Conservation (phyloP, 2,113 vertebrate genomes). For the Stictonetta naevosa region DNA sequence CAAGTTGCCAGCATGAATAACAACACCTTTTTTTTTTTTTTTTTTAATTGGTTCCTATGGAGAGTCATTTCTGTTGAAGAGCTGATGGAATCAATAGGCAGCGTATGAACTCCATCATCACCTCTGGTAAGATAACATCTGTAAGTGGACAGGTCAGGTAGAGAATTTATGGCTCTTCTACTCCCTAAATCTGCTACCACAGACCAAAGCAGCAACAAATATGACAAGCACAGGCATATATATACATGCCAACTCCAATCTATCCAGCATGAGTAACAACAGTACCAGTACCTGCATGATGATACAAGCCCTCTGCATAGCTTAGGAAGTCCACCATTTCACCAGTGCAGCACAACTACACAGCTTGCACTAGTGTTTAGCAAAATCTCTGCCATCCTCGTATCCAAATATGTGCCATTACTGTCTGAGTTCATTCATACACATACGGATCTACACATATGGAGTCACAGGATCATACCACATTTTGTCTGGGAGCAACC, state of each 20-base stretch:
- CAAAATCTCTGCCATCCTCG: not conserved
- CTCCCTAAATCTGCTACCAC: not conserved
- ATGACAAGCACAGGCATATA: slow-evolving; percentile 21
- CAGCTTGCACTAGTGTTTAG: not conserved
- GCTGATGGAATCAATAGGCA: not conserved
- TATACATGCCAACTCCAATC: not conserved
- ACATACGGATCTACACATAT: accelerated
- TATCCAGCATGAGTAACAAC: not conserved
- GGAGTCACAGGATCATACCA: not conserved
- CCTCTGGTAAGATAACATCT: not conserved
- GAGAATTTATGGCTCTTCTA: not conserved
- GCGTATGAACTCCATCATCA: not conserved
- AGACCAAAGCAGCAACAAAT: not conserved
- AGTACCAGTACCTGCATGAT: not conserved
- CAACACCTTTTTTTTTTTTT: not conserved
- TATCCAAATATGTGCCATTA: not conserved
- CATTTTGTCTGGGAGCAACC: not conserved
- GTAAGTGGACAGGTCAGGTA: not conserved
- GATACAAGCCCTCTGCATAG: not conserved
- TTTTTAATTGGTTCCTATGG: not conserved
- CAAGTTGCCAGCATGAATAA: not conserved
- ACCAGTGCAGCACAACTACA: not conserved
- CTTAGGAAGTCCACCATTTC: not conserved
- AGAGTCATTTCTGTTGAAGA: not conserved
- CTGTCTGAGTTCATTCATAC: not conserved